Evolutionary conservation across 2,113 vertebrate genomes (phyloP).

Genomic region (Syngnathus floridae): DNA sequence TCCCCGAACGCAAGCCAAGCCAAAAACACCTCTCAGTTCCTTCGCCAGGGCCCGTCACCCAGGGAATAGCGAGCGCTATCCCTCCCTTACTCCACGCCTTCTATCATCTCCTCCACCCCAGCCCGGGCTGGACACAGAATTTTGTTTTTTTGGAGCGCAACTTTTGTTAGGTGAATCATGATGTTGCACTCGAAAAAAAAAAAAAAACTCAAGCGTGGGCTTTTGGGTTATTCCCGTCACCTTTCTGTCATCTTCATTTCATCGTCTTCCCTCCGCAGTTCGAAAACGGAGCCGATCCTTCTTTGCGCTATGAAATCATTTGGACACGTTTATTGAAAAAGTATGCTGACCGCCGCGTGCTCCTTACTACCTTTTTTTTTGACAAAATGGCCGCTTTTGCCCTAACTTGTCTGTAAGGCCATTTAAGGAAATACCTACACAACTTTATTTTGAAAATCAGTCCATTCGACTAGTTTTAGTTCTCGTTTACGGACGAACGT

Average conservation of each 20-base stretch:
- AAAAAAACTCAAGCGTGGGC: slow-evolving; percentile 24
- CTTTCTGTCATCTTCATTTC: slow-evolving; percentile 33
- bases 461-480: background rate
- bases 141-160: slow-evolving; percentile 33
- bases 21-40: slow-evolving; percentile 74
- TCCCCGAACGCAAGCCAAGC: slow-evolving; percentile 68
- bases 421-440: background rate
- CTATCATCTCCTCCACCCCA: slow-evolving; percentile 49
- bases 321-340: slow-evolving; percentile 18
- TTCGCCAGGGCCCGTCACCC: slow-evolving; percentile 63
- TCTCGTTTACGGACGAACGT: slow-evolving; percentile 32
- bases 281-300: slow-evolving; percentile 20
- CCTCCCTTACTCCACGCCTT: slow-evolving; percentile 66
- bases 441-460: background rate
- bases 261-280: slow-evolving; percentile 19
- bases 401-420: background rate
- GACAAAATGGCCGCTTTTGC: background rate
- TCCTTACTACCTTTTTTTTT: background rate
- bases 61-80: slow-evolving; percentile 66
- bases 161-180: slow-evolving; percentile 52
- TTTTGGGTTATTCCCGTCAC: slow-evolving; percentile 40
- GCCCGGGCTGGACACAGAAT: slow-evolving; percentile 47
- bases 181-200: slow-evolving; percentile 8
- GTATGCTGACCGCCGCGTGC: slow-evolving; percentile 9
- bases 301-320: slow-evolving; percentile 34